Evolutionary conservation across 2,113 vertebrate species (phyloP).

Genomic region (Stegastes partitus): DNA sequence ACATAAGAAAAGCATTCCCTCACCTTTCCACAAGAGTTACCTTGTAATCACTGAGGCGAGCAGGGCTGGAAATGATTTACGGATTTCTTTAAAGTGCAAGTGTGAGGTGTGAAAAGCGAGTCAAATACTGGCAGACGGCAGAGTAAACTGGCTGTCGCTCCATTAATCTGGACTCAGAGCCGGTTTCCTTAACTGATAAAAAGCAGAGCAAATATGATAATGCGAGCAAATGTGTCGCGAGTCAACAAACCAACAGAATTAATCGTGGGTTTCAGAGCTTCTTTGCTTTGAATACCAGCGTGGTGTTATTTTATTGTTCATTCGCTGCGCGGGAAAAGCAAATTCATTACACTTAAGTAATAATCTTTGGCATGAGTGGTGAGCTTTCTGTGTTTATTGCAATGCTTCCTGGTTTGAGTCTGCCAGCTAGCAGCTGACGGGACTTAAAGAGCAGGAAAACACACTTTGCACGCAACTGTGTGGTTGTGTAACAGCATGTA

Average conservation of each 20-base stretch:
- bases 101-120: slow-evolving; percentile 5
- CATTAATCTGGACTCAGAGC: not conserved
- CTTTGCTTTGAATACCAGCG: slow-evolving; percentile 12
- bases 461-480: slow-evolving; percentile 3
- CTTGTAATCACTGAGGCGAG: slow-evolving; percentile 21
- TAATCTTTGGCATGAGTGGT: not conserved
- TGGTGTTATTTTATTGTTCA: slow-evolving; percentile 4
- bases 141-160: not conserved
- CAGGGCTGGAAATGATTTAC: slow-evolving; percentile 27
- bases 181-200: not conserved
- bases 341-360: slow-evolving; percentile 1
- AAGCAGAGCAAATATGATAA: slow-evolving; percentile 1
- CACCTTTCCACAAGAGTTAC: slow-evolving; percentile 33
- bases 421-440: slow-evolving; percentile 5
- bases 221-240: not conserved
- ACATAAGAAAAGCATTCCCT: slow-evolving; percentile 17
- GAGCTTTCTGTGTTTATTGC: slow-evolving; percentile 22
- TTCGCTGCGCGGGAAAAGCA: slow-evolving; percentile 8
- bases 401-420: slow-evolving; percentile 26
- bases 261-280: not conserved
- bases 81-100: slow-evolving; percentile 27
- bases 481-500: not conserved
- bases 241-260: slow-evolving; percentile 14
- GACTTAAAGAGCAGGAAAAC: not conserved
- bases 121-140: not conserved